phyloP scores from a whole-genome alignment of 2,113 vertebrate genomes.

The Mormoops blainvillei region DNA sequence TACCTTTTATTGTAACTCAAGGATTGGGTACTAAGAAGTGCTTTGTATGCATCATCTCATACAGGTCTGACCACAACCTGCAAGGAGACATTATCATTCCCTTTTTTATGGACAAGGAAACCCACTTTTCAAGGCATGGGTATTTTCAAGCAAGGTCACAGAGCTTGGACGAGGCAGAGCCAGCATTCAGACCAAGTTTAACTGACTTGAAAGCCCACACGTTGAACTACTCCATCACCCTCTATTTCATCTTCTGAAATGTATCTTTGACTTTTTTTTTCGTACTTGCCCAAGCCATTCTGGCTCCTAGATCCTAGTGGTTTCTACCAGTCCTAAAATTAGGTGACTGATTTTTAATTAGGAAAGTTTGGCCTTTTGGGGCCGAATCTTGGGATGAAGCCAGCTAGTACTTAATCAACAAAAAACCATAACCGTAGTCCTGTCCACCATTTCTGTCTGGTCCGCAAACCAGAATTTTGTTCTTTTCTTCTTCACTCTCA shows the following conservation, averaged over 20 bases:
- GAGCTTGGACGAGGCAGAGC: neutral
- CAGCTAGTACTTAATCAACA: neutral
- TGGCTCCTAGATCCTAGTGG: neutral
- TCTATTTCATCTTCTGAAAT: neutral
- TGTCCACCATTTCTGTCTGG: neutral
- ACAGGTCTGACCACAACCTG: neutral
- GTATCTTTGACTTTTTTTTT: neutral
- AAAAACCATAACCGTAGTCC: neutral
- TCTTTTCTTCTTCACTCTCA: neutral
- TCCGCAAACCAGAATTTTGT: neutral
- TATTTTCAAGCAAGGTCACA: neutral
- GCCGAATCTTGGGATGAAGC: neutral
- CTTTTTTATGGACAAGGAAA: neutral
- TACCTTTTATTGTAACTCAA: neutral
- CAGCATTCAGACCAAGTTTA: neutral
- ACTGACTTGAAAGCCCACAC: neutral
- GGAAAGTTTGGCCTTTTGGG: neutral
- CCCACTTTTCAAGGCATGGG: neutral
- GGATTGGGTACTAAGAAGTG: neutral
- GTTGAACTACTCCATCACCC: neutral
- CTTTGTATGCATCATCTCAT: neutral
- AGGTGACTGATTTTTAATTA: conserved; percentile 12
- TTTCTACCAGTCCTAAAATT: neutral
- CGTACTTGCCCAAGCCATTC: neutral
- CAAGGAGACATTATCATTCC: neutral